A percentile compares a stretch with the other conserved stretches of the same genome.
phyloP scores from a whole-genome alignment of 1,140 invertebrate genomes.

The Melitaea cinxia region DNA sequence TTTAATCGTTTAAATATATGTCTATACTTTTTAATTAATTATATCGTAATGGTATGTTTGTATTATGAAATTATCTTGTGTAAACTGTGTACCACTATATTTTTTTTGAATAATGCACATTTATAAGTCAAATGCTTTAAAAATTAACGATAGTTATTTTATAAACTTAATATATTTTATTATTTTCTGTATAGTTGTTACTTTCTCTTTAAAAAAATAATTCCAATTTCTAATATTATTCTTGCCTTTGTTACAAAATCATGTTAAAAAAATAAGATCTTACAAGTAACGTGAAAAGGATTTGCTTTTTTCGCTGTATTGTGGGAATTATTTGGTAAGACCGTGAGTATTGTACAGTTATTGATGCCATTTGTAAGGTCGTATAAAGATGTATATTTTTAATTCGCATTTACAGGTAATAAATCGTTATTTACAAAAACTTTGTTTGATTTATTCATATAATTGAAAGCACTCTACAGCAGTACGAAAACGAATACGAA shows the following conservation, averaged over 20 bases:
- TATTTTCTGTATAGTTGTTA: slow-evolving; percentile 37
- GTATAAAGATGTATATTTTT: slow-evolving; percentile 53
- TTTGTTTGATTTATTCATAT: not conserved
- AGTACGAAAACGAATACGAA: no score
- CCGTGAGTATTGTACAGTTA: slow-evolving; percentile 17
- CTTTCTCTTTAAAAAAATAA: slow-evolving; percentile 13
- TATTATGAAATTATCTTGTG: not conserved
- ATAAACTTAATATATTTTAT: slow-evolving; percentile 38
- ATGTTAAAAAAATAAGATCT: slow-evolving; percentile 21
- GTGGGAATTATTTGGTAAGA: no score
- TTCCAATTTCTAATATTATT: slow-evolving; percentile 24
- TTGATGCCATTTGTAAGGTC: slow-evolving; percentile 26
- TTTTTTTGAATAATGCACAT: slow-evolving; percentile 19
- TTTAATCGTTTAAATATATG: no score
- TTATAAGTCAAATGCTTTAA: slow-evolving; percentile 9
- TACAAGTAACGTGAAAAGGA: slow-evolving; percentile 5
- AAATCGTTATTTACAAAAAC: slow-evolving; percentile 54
- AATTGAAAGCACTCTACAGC: not conserved
- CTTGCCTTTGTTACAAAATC: slow-evolving; percentile 27
- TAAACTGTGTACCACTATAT: not conserved
- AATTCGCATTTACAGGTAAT: slow-evolving; percentile 64
- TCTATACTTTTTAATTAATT: not conserved
- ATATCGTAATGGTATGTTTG: not conserved
- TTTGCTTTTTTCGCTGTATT: no score
- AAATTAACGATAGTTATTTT: slow-evolving; percentile 36